Evolutionary conservation across 2,888 invertebrate species (phyloP).

Genomic region (Caradrina clavipalpis): DNA sequence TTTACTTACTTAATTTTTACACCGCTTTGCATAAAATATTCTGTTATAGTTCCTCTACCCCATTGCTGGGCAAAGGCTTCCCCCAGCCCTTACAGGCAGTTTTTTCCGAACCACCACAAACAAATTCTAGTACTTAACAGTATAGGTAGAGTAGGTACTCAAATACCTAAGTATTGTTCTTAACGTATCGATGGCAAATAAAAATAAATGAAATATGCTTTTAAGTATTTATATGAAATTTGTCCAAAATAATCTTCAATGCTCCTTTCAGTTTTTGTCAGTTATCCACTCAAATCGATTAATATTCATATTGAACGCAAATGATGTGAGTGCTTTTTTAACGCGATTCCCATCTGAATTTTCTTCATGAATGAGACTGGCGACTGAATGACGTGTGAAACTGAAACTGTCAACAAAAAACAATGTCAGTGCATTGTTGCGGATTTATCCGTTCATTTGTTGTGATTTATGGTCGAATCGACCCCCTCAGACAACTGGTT

Average conservation of each 20-base stretch:
- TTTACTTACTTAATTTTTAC: neutral
- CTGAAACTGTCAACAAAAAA: constrained; percentile 4
- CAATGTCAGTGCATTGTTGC: constrained; percentile 1
- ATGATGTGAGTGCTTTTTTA: neutral
- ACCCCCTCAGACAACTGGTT: constrained; percentile 1
- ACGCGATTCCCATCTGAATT: neutral
- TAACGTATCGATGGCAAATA: no score
- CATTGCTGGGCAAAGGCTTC: no score
- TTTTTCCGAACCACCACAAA: no score
- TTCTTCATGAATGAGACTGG: constrained; percentile 9
- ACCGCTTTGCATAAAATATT: no score
- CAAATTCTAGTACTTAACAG: no score
- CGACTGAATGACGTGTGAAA: constrained; percentile 3
- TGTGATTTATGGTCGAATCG: constrained; percentile 20
- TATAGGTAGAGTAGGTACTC: no score
- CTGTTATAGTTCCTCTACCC: no score
- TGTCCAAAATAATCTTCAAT: neutral
- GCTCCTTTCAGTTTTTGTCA: neutral
- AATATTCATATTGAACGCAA: neutral
- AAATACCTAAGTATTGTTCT: no score
- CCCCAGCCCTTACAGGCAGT: no score
- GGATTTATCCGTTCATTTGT: constrained; percentile 1
- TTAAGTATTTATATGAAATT: no score
- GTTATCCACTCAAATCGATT: neutral
- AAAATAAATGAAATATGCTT: no score